Conservation (phyloP, 1,140 invertebrate species). For the Dolichoris vasculosae region DNA sequence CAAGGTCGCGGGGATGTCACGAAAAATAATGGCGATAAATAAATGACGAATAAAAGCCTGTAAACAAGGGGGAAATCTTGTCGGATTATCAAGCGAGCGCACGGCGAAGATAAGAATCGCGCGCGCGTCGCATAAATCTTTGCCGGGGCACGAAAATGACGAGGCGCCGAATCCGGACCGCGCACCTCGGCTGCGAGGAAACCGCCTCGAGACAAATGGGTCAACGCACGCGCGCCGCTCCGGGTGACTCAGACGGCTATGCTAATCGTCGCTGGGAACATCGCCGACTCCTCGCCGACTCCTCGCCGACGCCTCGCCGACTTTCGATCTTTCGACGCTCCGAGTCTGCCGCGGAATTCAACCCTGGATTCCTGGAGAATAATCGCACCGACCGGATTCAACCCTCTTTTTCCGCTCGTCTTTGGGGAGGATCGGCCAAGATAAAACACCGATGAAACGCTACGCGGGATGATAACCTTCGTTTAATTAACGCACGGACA, state of each 20-base stretch:
- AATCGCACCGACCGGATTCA: too few relatives aligned
- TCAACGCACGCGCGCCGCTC: slow-evolving; percentile 42
- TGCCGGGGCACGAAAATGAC: slow-evolving; percentile 43
- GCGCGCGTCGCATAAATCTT: slow-evolving; percentile 1
- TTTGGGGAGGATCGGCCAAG: too few relatives aligned
- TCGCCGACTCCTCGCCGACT: not conserved
- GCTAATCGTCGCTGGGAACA: too few relatives aligned
- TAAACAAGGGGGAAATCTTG: slow-evolving; percentile 37
- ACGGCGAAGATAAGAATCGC: slow-evolving; percentile 22
- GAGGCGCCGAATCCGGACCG: slow-evolving; percentile 41
- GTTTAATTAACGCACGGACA: too few relatives aligned
- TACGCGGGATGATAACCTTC: too few relatives aligned
- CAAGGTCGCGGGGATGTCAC: not conserved
- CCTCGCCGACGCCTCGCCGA: not conserved
- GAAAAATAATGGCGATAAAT: slow-evolving; percentile 5
- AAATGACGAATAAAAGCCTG: slow-evolving; percentile 1
- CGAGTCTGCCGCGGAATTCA: too few relatives aligned
- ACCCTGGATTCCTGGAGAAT: too few relatives aligned
- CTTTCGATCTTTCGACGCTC: too few relatives aligned
- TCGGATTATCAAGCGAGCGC: slow-evolving; percentile 34
- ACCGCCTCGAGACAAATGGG: slow-evolving; percentile 52
- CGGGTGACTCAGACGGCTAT: not conserved
- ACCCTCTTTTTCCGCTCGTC: too few relatives aligned
- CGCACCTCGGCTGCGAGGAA: slow-evolving; percentile 7
- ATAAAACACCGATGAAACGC: too few relatives aligned